A percentile compares a stretch with the other conserved stretches of the same genome.
phyloP scores from a whole-genome alignment of 2,797 vertebrate species.

The Pangasius sanitwongsei region DNA sequence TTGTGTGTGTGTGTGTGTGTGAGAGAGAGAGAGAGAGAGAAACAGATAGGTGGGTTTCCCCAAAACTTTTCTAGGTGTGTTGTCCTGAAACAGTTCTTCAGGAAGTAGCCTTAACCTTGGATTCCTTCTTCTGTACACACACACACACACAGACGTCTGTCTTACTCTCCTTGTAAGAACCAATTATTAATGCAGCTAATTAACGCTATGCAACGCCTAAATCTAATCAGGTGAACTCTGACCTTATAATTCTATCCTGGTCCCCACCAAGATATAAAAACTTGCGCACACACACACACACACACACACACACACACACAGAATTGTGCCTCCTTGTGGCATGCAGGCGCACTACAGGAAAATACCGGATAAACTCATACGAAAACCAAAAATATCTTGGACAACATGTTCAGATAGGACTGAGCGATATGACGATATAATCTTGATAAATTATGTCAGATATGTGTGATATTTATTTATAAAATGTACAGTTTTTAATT shows the following conservation, averaged over 20 bases:
- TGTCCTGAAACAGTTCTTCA: not conserved
- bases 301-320: not conserved
- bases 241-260: too few species aligned
- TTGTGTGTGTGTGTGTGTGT: conserved; percentile 21
- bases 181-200: not conserved
- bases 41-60: not conserved
- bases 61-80: not conserved
- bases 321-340: conserved; percentile 48
- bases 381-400: not conserved
- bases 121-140: not conserved
- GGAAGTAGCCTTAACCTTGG: not conserved
- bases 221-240: too few species aligned
- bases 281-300: not conserved
- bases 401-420: not conserved
- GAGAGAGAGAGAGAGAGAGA: not conserved
- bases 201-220: too few species aligned
- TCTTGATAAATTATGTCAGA: too few species aligned
- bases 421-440: not conserved
- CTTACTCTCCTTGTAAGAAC: not conserved
- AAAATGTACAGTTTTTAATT: too few species aligned
- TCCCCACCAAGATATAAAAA: too few species aligned
- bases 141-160: not conserved
- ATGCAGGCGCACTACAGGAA: conserved; percentile 37
- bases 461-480: too few species aligned
- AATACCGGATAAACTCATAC: not conserved